Percentiles rank a stretch among this genome's conserved stretches.
Evolutionary conservation across 2,113 vertebrate species (phyloP).

Genomic region (Puffinus mauretanicus): DNA sequence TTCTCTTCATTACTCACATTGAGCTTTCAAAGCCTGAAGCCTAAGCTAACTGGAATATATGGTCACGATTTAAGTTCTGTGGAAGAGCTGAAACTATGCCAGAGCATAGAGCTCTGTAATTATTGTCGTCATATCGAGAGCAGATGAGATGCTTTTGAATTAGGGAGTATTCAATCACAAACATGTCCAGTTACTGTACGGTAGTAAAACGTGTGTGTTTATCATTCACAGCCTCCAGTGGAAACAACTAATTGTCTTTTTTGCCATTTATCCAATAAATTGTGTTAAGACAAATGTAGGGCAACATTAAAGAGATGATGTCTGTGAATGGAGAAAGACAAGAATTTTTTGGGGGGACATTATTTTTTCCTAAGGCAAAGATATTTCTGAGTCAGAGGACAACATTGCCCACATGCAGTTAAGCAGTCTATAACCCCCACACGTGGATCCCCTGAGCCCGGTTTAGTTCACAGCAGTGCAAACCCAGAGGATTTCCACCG

Average conservation of each 20-base stretch:
- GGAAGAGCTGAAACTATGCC: constrained; percentile 14
- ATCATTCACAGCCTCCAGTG: not conserved
- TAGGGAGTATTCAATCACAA: not conserved
- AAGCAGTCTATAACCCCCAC: not conserved
- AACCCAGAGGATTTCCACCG: not conserved
- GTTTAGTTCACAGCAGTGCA: not conserved
- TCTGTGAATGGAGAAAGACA: not conserved
- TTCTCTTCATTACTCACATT: constrained; percentile 28
- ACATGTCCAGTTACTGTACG: not conserved
- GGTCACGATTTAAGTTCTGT: not conserved
- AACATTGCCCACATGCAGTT: not conserved
- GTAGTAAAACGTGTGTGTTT: not conserved
- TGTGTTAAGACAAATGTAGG: not conserved
- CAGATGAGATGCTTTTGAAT: not conserved
- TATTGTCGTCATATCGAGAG: not conserved
- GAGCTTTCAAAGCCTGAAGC: not conserved
- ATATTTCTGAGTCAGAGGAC: constrained; percentile 14
- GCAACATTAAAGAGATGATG: not conserved
- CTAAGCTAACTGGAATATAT: not conserved
- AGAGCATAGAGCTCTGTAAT: not conserved
- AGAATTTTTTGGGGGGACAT: not conserved
- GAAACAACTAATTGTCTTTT: not conserved
- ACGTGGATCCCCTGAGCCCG: not conserved
- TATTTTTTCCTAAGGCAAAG: not conserved
- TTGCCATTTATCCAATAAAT: not conserved